Percentiles rank a stretch among this genome's conserved stretches.
Evolutionary conservation across 2,113 vertebrate species (phyloP).

Genomic region (Circaetus cinerascens): DNA sequence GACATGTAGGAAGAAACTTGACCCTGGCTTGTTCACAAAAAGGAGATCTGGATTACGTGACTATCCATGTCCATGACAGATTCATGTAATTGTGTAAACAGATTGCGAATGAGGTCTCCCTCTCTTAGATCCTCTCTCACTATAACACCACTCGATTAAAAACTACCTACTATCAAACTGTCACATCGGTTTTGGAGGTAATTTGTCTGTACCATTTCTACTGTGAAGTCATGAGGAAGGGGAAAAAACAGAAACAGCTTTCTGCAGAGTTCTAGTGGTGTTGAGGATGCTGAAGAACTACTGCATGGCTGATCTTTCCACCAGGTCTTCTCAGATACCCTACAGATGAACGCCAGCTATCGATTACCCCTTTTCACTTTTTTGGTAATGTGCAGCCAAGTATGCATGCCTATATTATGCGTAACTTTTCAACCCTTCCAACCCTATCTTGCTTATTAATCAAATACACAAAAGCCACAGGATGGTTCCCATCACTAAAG

Average conservation of each 20-base stretch:
- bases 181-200: rapidly evolving
- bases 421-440: neutral
- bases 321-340: neutral
- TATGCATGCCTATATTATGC: rapidly evolving
- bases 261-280: neutral
- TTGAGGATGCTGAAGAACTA: neutral
- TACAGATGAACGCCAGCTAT: neutral
- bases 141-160: neutral
- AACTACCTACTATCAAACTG: neutral
- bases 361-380: neutral
- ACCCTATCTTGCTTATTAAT: neutral
- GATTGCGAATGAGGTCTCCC: neutral
- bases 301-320: neutral
- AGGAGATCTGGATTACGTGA: neutral
- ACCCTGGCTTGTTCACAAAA: neutral
- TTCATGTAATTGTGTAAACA: neutral
- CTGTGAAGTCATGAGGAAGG: neutral
- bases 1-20: neutral
- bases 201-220: neutral
- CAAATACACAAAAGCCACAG: neutral
- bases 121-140: neutral
- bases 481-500: neutral
- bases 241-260: neutral
- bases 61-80: neutral
- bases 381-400: neutral